Evolutionary conservation across 1,140 invertebrate species (phyloP), one percentile per base, ranked within the genome.

Genomic region (Laupala kohalensis): DNA sequence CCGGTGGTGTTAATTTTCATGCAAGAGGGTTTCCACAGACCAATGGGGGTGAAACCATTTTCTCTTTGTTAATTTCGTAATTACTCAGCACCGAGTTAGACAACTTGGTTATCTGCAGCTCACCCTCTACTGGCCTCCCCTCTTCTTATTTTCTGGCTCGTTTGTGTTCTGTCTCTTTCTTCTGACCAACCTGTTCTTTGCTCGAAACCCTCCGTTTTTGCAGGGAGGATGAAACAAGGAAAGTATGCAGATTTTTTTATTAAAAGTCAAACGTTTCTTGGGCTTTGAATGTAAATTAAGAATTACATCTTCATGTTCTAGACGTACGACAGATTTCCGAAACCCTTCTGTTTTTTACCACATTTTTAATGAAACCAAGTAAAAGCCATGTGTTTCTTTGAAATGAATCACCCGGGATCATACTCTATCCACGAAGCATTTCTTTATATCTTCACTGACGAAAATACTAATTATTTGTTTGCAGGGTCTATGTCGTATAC

Each of bases 51-150:
- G 69, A 70, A 70, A 70, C 69, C 69, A 70, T 70, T 70, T 64
- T 70, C 69, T 70, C 69, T 70, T 13, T 70, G 29, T 70, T 70
- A 70, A 70, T 70, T 70, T 70, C 69, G 30, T 70, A 70, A 70
- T 70, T 70, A 70, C 69, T 70, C 69, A 28, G 25, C 2, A 25
- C 23, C 69, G 23, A 70, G 25, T 63, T 15, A 27, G 53, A 64
- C n/a, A 26, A 37, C 9, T 27, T 19, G 53, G 53, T 13, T 26
- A 53, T 53, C 37, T 53, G 37, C 37, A 53, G 6, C 69, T 3
- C 29, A 25, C 53, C 25, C 53, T 37, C 24, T 53, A 5, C 9
- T 19, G 24, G 19, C 19, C 69, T 28, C 24, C 15, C 37, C 28
- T 23, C 4, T 29, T 29, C 67, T 29, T 53, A 53, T 53, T 53